Evolutionary conservation across 1,140 invertebrate genomes (phyloP).

Genomic region (Drosophila arizonae): DNA sequence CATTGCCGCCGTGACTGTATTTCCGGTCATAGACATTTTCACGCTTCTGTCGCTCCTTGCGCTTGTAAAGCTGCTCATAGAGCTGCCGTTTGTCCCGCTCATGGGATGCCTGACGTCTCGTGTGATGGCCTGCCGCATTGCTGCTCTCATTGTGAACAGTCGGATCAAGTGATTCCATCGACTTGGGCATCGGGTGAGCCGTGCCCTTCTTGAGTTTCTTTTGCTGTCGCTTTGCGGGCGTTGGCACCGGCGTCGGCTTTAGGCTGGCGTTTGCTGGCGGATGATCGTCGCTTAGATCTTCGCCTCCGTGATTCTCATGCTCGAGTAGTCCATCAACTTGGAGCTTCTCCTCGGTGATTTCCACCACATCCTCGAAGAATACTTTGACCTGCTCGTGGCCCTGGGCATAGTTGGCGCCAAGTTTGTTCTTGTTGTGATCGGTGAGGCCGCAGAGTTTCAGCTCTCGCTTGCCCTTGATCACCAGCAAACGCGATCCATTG

Average conservation of each 20-base stretch:
- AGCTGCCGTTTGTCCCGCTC: conserved; percentile 36
- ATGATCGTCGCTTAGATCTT: conserved; percentile 69
- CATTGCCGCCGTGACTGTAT: conserved; percentile 89
- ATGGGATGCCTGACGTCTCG: neutral
- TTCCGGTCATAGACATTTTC: conserved; percentile 87
- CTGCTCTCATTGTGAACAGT: neutral
- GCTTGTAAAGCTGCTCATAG: conserved; percentile 72
- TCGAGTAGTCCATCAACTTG: conserved; percentile 54
- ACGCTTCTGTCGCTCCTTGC: conserved; percentile 84
- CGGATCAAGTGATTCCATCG: neutral
- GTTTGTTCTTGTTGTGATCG: conserved; percentile 87
- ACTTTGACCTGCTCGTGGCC: conserved; percentile 88
- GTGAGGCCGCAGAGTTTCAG: conserved; percentile 90
- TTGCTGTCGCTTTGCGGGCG: conserved; percentile 19
- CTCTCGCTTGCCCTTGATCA: conserved; percentile 90
- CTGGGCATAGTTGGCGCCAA: conserved; percentile 84
- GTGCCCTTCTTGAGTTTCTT: conserved; percentile 78
- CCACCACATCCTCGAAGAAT: conserved; percentile 86
- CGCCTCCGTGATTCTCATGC: conserved; percentile 80
- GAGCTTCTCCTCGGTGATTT: conserved; percentile 63
- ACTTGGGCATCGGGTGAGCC: conserved; percentile 17
- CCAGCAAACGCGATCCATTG: conserved; percentile 89
- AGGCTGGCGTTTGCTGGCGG: neutral
- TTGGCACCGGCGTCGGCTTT: conserved; percentile 3
- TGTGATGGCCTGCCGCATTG: neutral